Evolutionary conservation across 2,797 vertebrate genomes (phyloP).

Genomic region (Spinus pinus): DNA sequence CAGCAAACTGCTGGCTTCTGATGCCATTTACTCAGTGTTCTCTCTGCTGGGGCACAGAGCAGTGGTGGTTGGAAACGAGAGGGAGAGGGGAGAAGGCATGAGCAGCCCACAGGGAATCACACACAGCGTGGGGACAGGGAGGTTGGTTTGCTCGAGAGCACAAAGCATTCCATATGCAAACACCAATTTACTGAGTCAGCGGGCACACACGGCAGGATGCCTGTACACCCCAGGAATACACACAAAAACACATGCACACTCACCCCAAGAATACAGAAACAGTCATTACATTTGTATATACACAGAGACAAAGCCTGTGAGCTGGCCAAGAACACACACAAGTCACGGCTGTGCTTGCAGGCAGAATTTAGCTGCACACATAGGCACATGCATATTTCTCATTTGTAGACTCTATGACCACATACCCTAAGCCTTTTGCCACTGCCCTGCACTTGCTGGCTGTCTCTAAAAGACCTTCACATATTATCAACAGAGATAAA

Average conservation of each 20-base stretch:
- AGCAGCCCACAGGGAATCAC: not conserved
- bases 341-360: not conserved
- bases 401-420: not conserved
- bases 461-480: not conserved
- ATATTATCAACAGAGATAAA: rapidly evolving
- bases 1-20: not conserved
- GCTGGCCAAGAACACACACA: not conserved
- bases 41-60: not conserved
- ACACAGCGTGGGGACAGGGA: not conserved
- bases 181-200: not conserved
- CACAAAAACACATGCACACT: not conserved
- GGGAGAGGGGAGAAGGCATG: rapidly evolving
- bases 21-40: not conserved
- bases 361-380: not conserved
- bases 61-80: not conserved
- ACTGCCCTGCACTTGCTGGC: not conserved
- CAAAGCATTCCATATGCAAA: not conserved
- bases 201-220: not conserved
- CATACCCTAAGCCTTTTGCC: not conserved
- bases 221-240: not conserved
- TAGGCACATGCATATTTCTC: rapidly evolving
- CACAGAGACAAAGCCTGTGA: not conserved
- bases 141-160: not conserved
- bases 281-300: not conserved
- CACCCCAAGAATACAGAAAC: not conserved